These are phyloP conservation scores for Basileuterus tristriatus DNA, from an alignment of 2,797 vertebrate genomes.

Conservation along the genomic window DNA sequence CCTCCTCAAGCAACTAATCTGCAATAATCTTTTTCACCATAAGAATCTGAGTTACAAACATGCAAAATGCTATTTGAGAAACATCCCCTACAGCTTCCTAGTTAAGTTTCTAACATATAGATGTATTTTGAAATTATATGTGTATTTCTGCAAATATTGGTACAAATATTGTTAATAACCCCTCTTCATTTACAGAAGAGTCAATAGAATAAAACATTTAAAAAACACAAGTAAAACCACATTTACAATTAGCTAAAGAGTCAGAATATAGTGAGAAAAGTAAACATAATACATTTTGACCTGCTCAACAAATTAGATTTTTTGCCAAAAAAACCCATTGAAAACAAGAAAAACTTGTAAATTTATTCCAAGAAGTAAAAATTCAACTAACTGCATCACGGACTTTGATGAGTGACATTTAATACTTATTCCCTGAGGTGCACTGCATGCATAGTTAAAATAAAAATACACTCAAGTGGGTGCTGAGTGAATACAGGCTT, in stretches of 20 bases:
- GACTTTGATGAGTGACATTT: not conserved
- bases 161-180: not conserved
- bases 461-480: not conserved
- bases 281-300: not conserved
- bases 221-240: not conserved
- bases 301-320: not conserved
- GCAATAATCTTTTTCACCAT: not conserved
- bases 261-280: not conserved
- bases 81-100: not conserved
- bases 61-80: not conserved
- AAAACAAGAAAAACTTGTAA: not conserved
- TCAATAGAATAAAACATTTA: not conserved
- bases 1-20: not conserved
- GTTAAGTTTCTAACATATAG: not conserved
- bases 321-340: not conserved
- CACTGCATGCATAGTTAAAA: not conserved
- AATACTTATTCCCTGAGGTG: not conserved
- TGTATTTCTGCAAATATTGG: not conserved
- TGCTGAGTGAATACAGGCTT: not conserved
- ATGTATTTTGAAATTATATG: not conserved
- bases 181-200: not conserved
- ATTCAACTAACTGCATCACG: not conserved
- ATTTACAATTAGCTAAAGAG: not conserved
- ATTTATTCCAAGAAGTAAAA: conserved; percentile 34
- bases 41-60: not conserved